These are phyloP conservation scores for Exaiptasia diaphana DNA, from an alignment of 64 coral and sea anemone species.

Conservation along the genomic window DNA sequence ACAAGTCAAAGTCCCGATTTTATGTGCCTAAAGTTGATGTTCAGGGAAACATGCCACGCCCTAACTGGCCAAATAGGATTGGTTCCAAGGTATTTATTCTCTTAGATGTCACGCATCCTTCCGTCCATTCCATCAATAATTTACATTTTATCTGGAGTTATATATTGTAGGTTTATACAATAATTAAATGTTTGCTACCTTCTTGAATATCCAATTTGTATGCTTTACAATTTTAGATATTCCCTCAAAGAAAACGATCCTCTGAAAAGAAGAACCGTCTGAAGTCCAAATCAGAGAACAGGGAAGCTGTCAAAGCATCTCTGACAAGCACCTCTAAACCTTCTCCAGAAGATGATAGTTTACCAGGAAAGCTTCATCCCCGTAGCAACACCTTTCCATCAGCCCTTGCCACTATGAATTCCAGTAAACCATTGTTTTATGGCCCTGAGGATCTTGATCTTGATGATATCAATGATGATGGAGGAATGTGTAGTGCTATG, in stretches of 20 bases:
- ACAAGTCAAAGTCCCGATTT: constrained; percentile 8
- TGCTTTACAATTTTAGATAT: too few species aligned
- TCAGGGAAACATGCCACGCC: not conserved
- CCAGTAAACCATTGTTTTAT: not conserved
- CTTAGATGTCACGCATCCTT: too few species aligned
- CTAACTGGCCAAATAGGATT: not conserved
- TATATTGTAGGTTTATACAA: too few species aligned
- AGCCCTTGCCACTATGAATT: not conserved
- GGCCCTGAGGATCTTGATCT: constrained; percentile 1
- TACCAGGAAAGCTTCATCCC: not conserved
- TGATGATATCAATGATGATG: not conserved
- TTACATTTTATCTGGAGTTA: too few species aligned
- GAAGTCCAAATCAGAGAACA: too few species aligned
- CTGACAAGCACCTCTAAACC: not conserved
- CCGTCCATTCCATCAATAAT: too few species aligned
- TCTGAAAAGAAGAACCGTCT: too few species aligned
- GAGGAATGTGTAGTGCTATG: too few species aligned
- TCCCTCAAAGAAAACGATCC: too few species aligned
- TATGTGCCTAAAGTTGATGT: not conserved
- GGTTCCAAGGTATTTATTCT: constrained; percentile 1
- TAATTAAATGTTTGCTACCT: too few species aligned
- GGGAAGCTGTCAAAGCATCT: too few species aligned
- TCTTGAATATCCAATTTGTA: too few species aligned
- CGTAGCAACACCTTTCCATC: not conserved
- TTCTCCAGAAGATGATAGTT: not conserved